Conservation (phyloP, 2,797 vertebrate species). For the Notolepis coatsorum region DNA sequence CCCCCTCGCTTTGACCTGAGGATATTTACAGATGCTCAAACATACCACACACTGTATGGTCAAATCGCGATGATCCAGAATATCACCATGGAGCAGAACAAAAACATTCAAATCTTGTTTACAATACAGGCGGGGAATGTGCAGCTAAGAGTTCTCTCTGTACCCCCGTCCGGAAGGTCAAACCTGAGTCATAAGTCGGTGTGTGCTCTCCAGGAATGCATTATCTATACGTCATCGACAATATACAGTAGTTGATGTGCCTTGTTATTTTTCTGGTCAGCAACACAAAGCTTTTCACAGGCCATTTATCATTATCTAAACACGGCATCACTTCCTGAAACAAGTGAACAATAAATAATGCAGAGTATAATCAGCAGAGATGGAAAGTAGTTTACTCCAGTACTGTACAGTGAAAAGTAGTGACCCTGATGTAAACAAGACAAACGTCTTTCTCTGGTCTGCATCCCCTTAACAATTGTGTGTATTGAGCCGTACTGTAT, state of each 20-base stretch:
- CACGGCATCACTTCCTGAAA: background rate
- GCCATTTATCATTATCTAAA: background rate
- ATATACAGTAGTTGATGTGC: background rate
- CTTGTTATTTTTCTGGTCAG: constrained; percentile 26
- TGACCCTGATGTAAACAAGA: too few relatives aligned
- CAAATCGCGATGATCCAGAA: background rate
- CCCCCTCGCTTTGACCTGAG: constrained; percentile 4
- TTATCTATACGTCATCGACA: background rate
- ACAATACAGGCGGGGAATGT: background rate
- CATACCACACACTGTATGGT: background rate
- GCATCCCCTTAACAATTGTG: too few relatives aligned
- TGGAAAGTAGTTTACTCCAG: too few relatives aligned
- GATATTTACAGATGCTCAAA: constrained; percentile 18
- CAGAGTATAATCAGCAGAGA: too few relatives aligned
- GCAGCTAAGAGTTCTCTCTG: background rate
- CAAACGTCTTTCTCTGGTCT: too few relatives aligned
- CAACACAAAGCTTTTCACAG: background rate
- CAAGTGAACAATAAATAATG: constrained; percentile 23
- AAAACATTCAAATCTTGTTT: background rate
- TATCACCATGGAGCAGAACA: constrained; percentile 7
- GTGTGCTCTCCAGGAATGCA: background rate
- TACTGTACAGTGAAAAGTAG: too few relatives aligned
- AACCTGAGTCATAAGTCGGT: constrained; percentile 1
- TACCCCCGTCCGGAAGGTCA: background rate
- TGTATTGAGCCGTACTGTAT: too few relatives aligned